phyloP scores from a whole-genome alignment of 2,797 vertebrate species.

The Pangasius mekongensis region DNA sequence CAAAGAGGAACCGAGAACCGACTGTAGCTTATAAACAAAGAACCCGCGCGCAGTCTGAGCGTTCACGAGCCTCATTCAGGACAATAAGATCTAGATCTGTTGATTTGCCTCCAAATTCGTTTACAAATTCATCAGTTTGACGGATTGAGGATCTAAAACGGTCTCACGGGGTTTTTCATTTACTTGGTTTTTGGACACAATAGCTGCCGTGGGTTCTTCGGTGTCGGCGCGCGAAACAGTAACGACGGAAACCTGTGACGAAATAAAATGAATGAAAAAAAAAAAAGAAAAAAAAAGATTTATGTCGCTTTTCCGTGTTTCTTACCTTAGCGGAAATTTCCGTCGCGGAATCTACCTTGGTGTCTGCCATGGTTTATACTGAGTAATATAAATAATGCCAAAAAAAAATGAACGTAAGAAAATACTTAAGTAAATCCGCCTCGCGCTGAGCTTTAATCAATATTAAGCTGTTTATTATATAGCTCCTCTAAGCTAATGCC shows the following conservation, averaged over 20 bases:
- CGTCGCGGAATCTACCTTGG: constrained; percentile 75
- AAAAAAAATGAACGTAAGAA: constrained; percentile 63
- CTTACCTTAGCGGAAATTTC: constrained; percentile 82
- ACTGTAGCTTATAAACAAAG: constrained; percentile 75
- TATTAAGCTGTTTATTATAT: neutral
- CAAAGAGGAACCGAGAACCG: constrained; percentile 62
- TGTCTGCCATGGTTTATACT: constrained; percentile 78
- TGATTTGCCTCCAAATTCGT: neutral
- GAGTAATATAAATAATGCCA: constrained; percentile 56
- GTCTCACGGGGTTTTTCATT: neutral
- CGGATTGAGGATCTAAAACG: neutral
- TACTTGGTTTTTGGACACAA: neutral
- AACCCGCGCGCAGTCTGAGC: constrained; percentile 69
- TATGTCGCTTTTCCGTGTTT: neutral
- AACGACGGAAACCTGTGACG: neutral
- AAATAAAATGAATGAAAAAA: constrained; percentile 20
- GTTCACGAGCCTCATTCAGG: constrained; percentile 53
- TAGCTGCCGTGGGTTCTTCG: neutral
- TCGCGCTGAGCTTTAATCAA: neutral
- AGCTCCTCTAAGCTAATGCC: constrained; percentile 66
- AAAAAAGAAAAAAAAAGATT: no score
- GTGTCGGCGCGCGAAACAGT: neutral
- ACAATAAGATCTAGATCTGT: constrained; percentile 66
- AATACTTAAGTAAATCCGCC: constrained; percentile 53
- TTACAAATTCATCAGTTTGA: neutral